A percentile compares a stretch with the other conserved stretches of the same genome.
phyloP scores from a whole-genome alignment of 2,888 invertebrate species.

The Capitulum mitella region DNA sequence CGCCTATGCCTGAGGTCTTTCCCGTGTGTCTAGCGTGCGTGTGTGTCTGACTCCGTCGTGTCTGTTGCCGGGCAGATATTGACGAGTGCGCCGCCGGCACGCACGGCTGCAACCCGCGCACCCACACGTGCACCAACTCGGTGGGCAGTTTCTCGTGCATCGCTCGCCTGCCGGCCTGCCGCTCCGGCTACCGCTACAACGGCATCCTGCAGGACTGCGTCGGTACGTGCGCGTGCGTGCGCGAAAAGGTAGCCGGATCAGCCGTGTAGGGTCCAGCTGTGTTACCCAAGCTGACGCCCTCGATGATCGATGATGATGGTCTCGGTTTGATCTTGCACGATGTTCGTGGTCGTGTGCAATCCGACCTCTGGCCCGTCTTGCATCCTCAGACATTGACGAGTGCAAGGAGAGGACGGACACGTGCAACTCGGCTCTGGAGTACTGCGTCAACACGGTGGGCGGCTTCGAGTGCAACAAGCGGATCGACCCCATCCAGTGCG shows the following conservation, averaged over 20 bases:
- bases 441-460: constrained; percentile 48
- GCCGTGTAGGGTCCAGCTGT: too few species aligned
- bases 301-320: too few species aligned
- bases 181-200: constrained; percentile 37
- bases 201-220: constrained; percentile 34
- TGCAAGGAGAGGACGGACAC: constrained; percentile 38
- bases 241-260: too few species aligned
- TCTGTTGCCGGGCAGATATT: constrained; percentile 33
- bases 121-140: constrained; percentile 41
- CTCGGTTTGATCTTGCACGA: too few species aligned
- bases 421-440: constrained; percentile 39
- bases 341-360: too few species aligned
- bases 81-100: constrained; percentile 34
- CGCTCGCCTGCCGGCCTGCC: constrained; percentile 31
- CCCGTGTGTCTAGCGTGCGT: too few species aligned
- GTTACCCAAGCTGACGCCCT: too few species aligned
- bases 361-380: constrained; percentile 10
- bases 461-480: constrained; percentile 38
- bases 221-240: constrained; percentile 32
- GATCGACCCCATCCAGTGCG: constrained; percentile 31
- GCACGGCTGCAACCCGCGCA: constrained; percentile 28
- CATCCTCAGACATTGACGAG: constrained; percentile 44
- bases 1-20: too few species aligned
- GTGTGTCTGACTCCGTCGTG: too few species aligned
- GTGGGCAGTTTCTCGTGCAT: constrained; percentile 42